phyloP scores from a whole-genome alignment of 2,113 vertebrate genomes.

The Oryzias melastigma region DNA sequence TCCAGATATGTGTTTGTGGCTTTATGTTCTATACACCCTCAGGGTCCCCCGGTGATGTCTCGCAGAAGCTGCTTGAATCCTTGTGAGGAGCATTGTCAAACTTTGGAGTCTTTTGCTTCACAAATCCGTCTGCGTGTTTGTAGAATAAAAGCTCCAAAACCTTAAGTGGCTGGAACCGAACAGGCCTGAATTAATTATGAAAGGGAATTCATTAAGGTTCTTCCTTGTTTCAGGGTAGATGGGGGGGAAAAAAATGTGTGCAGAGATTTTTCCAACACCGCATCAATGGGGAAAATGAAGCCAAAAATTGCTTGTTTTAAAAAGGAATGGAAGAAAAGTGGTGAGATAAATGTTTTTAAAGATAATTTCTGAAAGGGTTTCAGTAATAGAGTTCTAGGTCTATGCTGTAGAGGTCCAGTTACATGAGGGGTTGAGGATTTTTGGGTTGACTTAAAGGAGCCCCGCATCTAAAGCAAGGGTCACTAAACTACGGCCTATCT shows the following conservation, averaged over 20 bases:
- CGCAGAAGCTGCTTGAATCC: conserved; percentile 4
- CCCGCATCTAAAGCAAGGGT: no score
- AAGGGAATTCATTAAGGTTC: conserved; percentile 13
- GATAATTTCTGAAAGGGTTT: no score
- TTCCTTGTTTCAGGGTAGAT: conserved; percentile 3
- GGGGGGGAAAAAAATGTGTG: not conserved
- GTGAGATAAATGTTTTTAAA: no score
- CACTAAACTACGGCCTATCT: no score
- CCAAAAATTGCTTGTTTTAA: not conserved
- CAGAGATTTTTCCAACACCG: not conserved
- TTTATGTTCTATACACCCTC: conserved; percentile 14
- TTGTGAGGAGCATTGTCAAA: conserved; percentile 18
- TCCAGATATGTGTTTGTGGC: conserved; percentile 16
- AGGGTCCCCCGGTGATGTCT: conserved; percentile 38
- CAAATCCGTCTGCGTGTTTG: conserved; percentile 10
- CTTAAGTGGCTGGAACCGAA: conserved; percentile 9
- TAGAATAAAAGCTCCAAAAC: conserved; percentile 17
- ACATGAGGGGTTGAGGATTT: no score
- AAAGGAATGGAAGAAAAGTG: no score
- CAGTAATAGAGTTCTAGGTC: no score
- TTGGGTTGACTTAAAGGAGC: no score
- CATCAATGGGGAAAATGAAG: not conserved
- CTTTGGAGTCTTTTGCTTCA: conserved; percentile 10
- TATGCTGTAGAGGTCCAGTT: no score
- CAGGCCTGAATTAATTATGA: conserved; percentile 35